Base-by-base conservation (phyloP, 2,888 invertebrate genomes). In the Thera obeliscata region DNA sequence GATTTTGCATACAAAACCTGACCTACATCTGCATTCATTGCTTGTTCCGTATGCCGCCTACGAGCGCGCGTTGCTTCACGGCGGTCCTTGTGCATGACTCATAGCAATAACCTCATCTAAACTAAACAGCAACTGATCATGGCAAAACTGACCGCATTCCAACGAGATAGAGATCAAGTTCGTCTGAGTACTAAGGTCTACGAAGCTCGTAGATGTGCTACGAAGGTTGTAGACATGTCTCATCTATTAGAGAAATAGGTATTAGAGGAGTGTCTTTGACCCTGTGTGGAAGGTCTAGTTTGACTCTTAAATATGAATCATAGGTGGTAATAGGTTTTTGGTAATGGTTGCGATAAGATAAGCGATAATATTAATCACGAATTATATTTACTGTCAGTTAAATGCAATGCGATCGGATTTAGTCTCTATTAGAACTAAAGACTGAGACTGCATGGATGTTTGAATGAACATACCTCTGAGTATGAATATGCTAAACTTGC, bases 161-260 rank as follows among this genome's bases (percentile, higher is more conserved):
- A 49, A 35, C 41, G 56, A 63, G 52, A 63, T 69, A 69, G 33
- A 49, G 41, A 64, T 69, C 56, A 66, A 63, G 54, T 60, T 66
- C 11, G 65, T 22, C 52, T 62, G 59, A 4, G 12, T 48, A 58
- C 36, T 58, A 35, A 3, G 12, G 62, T 62, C 62, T 59, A 59
- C 65, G 59, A 55, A 22, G 36, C 41, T 56, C 64, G 58, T 62
- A 69, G 60, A 56, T n/a, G 52, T 61, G 65, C 62, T 65, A 65
- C 63, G 73, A 73, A 76, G 74, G 73, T 67, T 74, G 64, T 64
- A 63, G 46, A n/a, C 2, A 65, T 71, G 75, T 63, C 64, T 75
- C 76, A 76, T 66, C 62, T 67, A 35, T 43, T 50, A 54, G 54
- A 54, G 41, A 56, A 56, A 61, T 56, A 63, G 46, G 56, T 58